Base-by-base conservation (phyloP, 2,888 invertebrate species). In the Cynaeus angustus region DNA sequence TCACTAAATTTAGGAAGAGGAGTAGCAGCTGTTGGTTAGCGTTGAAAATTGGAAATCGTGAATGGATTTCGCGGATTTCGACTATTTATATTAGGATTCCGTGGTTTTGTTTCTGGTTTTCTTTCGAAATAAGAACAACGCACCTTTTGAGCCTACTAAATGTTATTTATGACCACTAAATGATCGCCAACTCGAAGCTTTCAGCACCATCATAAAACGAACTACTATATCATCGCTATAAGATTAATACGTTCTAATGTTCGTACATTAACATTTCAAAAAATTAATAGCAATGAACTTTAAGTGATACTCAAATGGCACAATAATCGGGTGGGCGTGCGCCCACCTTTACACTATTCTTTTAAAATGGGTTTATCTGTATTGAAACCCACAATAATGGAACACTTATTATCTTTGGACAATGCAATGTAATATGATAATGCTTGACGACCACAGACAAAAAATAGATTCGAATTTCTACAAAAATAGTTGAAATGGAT, bases 321-420 rank as follows among this genome's bases (percentile, higher is more conserved):
- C 46, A 30, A 53, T 61, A 64, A 43, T 53, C 41, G 72, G 61
- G 72, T 74, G 61, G 72, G 71, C 41, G 68, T 53, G 70, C 72
- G 71, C 71, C 72, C 69, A 72, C 72, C 13, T n/a, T 10, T 30
- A 59, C 26, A 26, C 41, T 53, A 45, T 66, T 71, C 46, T 66
- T 61, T 33, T 37, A 56, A 68, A 68, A 67, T 72, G 52, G 55
- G 43, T 64, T n/a, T 70, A 64, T 64, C 64, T 59, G 45, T 71
- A 59, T 68, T 65, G 26, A 58, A 73, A 55, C 72, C 72, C 66
- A 69, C 66, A 28, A 53, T 68, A 71, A 73, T 73, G 64, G 64
- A 48, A 68, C 72, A 62, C 53, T 59, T 71, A 70, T 73, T 72
- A 59, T 65, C 52, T 21, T 26, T 6, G 14, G 21, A 41, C 37